Evolutionary conservation across 2,888 invertebrate genomes (phyloP).

Genomic region (Dendrolimus pini): DNA sequence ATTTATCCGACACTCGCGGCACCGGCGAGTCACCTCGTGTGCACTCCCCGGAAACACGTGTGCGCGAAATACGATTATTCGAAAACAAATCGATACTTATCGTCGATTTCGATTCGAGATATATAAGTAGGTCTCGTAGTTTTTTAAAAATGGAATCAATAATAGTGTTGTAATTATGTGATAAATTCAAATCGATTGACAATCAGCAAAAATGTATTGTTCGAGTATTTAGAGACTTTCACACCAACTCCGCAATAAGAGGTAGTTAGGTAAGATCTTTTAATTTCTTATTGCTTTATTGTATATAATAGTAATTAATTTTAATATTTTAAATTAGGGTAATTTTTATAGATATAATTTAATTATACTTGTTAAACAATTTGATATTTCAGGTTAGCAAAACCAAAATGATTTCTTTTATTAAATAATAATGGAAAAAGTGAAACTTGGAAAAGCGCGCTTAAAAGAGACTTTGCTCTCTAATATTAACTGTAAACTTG

Average conservation of each 20-base stretch:
- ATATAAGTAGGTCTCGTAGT: not conserved
- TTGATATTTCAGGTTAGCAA: no score
- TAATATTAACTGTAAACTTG: no score
- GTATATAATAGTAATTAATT: conserved; percentile 11
- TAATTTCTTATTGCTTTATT: conserved; percentile 8
- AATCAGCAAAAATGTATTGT: conserved; percentile 32
- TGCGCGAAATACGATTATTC: conserved; percentile 23
- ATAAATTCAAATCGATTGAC: not conserved
- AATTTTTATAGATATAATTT: not conserved
- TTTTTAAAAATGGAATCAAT: not conserved
- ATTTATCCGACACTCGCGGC: conserved; percentile 64
- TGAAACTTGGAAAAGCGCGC: no score
- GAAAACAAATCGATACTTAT: conserved; percentile 13
- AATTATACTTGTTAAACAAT: no score
- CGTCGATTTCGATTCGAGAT: not conserved
- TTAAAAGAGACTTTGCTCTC: no score
- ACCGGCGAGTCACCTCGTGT: conserved; percentile 49
- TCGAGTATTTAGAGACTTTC: conserved; percentile 36
- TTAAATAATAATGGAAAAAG: no score
- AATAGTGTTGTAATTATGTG: not conserved
- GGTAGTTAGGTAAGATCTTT: conserved; percentile 41
- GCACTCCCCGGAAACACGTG: conserved; percentile 26
- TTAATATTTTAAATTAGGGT: conserved; percentile 1
- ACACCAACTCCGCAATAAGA: conserved; percentile 17
- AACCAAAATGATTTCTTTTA: no score